phyloP scores from a whole-genome alignment of 2,113 vertebrate genomes.

The Heterocephalus glaber region DNA sequence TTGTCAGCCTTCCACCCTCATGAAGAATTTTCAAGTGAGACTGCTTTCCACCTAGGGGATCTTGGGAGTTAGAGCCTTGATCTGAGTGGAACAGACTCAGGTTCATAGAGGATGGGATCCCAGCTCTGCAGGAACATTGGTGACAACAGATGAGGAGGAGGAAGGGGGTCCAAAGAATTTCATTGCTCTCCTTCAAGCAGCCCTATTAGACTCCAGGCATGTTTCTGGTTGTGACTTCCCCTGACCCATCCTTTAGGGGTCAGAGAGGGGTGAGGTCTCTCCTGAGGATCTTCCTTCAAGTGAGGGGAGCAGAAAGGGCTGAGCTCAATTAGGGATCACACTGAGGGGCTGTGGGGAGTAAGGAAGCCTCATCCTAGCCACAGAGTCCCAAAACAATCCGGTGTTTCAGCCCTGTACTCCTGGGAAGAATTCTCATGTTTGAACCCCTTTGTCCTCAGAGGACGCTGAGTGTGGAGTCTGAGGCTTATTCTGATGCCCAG shows the following conservation, averaged over 20 bases:
- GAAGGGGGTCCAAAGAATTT: fast-evolving
- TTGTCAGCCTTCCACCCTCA: not conserved
- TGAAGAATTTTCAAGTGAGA: not conserved
- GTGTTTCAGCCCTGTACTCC: not conserved
- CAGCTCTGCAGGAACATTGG: not conserved
- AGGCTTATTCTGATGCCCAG: not conserved
- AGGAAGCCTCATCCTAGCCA: not conserved
- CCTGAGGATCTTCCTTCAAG: not conserved
- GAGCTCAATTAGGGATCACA: not conserved
- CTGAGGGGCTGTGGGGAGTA: not conserved
- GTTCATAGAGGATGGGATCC: too few relatives aligned
- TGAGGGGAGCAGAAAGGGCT: not conserved
- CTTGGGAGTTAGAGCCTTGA: not conserved
- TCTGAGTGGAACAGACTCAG: not conserved
- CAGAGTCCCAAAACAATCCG: not conserved
- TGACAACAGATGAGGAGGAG: not conserved
- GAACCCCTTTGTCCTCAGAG: not conserved
- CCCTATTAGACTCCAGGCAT: not conserved
- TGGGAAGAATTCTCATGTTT: not conserved
- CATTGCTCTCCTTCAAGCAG: not conserved
- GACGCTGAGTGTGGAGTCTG: not conserved
- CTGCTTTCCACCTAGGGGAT: not conserved
- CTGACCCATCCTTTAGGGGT: not conserved
- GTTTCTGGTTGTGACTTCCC: not conserved
- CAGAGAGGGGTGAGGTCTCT: not conserved